Evolutionary conservation across 1,140 invertebrate species (phyloP), one percentile per base, ranked within the genome.

Genomic region (Bilobella aurantiaca): DNA sequence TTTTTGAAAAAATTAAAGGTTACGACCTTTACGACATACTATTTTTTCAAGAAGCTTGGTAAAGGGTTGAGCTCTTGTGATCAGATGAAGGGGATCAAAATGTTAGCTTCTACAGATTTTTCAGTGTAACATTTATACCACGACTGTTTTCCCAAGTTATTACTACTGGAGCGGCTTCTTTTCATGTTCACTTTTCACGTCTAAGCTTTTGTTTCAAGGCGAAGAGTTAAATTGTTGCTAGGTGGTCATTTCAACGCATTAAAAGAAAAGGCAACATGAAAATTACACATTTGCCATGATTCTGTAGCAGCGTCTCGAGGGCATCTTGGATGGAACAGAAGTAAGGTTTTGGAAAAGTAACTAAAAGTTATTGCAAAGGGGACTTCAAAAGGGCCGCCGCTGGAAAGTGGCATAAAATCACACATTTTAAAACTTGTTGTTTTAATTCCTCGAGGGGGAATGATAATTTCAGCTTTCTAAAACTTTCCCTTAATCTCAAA

Each of bases 231-330:
- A 65, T 70, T 67, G 68, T 61, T 64, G 68, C 68, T 70, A 70
- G 68, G 68, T 70, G 68, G 68, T 70, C 68, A 70, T 70, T 70
- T 70, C 68, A 67, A 70, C 68, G 63, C 68, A 70, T 70, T 67
- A 69, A 66, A 42, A 18, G 61, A 63, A 64, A 62, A 69, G 62
- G 64, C 67, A 69, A 66, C 68, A 66, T 58, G 65, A 62, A 66
- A 69, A 69, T 66, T 66, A 69, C 63, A 63, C 34, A 42, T 42
- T 42, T 18, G 18, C 8, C 34, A 42, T 8, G 34, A 12, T 18
- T 42, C 18, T 42, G n/a, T n/a, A n/a, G n/a, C n/a, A n/a, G n/a
- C n/a, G n/a, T n/a, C n/a, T n/a, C n/a, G n/a, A n/a, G n/a, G n/a
- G n/a, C n/a, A n/a, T n/a, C n/a, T n/a, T n/a, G n/a, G n/a, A n/a